Evolutionary conservation across 2,888 invertebrate species (phyloP), one percentile per base, ranked within the genome.

Genomic region (Selenia dentaria): DNA sequence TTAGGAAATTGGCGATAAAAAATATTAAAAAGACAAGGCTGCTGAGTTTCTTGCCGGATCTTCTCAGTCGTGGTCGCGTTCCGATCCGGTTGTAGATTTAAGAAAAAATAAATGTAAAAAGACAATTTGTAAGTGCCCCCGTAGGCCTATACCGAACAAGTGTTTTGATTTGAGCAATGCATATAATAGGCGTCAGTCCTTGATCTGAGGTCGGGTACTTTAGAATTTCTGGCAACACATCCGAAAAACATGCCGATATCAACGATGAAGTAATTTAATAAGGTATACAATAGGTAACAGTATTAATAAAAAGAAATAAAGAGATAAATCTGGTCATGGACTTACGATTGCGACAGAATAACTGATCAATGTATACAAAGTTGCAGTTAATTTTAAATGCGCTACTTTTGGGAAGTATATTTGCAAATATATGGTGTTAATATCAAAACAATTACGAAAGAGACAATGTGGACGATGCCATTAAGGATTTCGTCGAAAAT

Each of bases 261-360:
- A 65, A 57, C 62, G 64, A 79, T 78, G 64, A 77, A 78, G 75
- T 62, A 64, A 76, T 78, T 74, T 72, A 53, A n/a, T n/a, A n/a
- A n/a, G n/a, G n/a, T n/a, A n/a, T 57, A 55, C 40, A 54, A 54
- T 26, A 6, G 57, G 53, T 54, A 64, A 62, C 62, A n/a, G n/a
- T 62, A 35, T 62, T 49, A 64, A 32, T 25, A 14, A 10, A 18
- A 3, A 27, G 33, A 45, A 46, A 51, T 35, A 45, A 48, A 46
- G 20, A 33, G 14, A 35, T 11, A 8, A 36, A 39, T 39, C 24
- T 42, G 52, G 52, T 50, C 50, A 52, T 32, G 47, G 55, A 11
- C 39, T 3, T 35, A 28, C 32, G 16, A 26, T 28, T 24, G 35
- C 27, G 27, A 37, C 32, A 37, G n/a, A 37, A 18, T 20, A 29